Conservation (phyloP, 2,113 vertebrate species). For the Xiphias gladius region DNA sequence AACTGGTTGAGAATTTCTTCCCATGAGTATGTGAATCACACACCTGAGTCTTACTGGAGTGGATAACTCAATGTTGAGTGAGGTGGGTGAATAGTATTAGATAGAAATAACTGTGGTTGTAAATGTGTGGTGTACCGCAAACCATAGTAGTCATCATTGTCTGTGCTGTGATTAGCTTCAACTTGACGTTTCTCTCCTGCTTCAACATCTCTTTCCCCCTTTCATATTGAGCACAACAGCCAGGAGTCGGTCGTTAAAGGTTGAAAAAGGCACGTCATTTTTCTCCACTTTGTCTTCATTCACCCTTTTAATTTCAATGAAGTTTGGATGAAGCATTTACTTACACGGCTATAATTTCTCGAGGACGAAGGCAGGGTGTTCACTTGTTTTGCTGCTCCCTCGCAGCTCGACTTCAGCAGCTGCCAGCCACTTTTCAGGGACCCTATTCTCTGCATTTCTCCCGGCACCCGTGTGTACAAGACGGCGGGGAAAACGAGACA, state of each 20-base stretch:
- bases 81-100: background rate
- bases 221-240: background rate
- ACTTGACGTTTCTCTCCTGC: background rate
- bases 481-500: background rate
- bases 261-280: background rate
- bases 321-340: constrained; percentile 42
- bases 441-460: constrained; percentile 74
- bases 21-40: background rate
- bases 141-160: background rate
- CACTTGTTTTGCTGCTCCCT: constrained; percentile 51
- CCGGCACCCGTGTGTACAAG: constrained; percentile 10
- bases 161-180: background rate
- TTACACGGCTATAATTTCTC: constrained; percentile 76
- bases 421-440: constrained; percentile 63
- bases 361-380: constrained; percentile 10
- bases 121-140: background rate
- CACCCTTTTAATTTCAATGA: background rate
- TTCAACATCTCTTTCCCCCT: background rate
- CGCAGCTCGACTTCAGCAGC: constrained; percentile 61
- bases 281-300: background rate
- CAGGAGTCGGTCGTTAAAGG: background rate
- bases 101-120: background rate
- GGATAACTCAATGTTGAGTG: background rate
- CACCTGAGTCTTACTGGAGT: background rate
- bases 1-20: constrained; percentile 28